These are phyloP conservation scores for Drosophila fungiperda DNA, from an alignment of 2,888 invertebrate species.

Conservation along the genomic window DNA sequence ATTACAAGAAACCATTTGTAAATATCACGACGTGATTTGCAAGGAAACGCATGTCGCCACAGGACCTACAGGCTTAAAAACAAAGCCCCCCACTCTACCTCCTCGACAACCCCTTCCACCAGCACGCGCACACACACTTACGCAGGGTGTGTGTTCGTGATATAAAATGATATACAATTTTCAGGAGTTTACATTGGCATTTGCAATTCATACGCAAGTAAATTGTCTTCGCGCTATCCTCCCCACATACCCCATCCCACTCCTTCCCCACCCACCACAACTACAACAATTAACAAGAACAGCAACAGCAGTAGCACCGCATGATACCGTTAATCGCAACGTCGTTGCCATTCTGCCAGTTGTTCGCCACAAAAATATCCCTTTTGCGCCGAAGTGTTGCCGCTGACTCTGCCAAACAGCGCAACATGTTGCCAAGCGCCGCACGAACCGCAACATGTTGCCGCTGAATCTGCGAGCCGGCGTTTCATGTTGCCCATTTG, in stretches of 20 bases:
- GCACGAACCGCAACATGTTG: conserved; percentile 26
- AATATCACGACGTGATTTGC: conserved; percentile 80
- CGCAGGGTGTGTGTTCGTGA: conserved; percentile 22
- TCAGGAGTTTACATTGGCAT: conserved; percentile 68
- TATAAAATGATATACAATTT: conserved; percentile 63
- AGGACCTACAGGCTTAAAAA: background rate
- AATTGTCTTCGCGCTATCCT: conserved; percentile 50
- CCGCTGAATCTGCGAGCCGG: conserved; percentile 53
- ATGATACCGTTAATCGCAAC: conserved; percentile 13
- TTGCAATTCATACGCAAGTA: conserved; percentile 63
- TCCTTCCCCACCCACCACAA: background rate
- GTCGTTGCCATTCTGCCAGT: conserved; percentile 15
- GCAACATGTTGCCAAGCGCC: conserved; percentile 57
- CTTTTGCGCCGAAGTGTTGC: conserved; percentile 24
- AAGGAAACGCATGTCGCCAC: conserved; percentile 61
- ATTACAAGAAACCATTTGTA: conserved; percentile 80
- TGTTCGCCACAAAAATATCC: conserved; percentile 25
- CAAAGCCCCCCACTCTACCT: background rate
- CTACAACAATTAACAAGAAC: background rate
- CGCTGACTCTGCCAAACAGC: conserved; percentile 54
- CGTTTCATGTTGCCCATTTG: conserved; percentile 12
- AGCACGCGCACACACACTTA: conserved; percentile 7
- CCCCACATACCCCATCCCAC: background rate
- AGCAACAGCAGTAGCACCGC: background rate
- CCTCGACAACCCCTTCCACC: conserved; percentile 1